Base-by-base conservation (phyloP, 1,140 invertebrate species). In the Drosophila littoralis region DNA sequence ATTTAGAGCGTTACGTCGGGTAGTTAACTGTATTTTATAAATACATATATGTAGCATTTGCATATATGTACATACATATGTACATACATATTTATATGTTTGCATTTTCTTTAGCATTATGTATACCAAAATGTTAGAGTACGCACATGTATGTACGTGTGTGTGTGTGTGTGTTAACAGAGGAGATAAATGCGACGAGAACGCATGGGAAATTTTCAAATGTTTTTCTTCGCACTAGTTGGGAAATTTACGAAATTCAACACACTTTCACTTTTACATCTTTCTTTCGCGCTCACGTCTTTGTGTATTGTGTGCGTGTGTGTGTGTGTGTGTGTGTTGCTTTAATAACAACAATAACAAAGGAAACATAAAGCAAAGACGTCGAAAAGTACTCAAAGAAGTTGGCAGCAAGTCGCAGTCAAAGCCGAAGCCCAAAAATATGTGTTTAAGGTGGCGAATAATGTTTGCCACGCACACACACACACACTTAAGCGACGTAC, bases 141-240 rank as follows among this genome's bases (percentile, higher is more conserved):
- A 48, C 12, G 40, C 8, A 22, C 13, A 6, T 15, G 6, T 55
- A n/a, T 42, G 22, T 50, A 13, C 67, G 48, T 75, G 45, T 82
- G 51, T 77, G 38, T 72, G 58, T 72, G 17, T 55, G 43, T 59
- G 54, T 45, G 33, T 15, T 12, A 58, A 67, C 54, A 42, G 48
- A 52, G 58, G 13, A 86, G 79, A 86, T 88, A 79, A 86, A 79
- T 51, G 51, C 63, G 68, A 65, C 51, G 75, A 72, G 80, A 59
- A 83, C 76, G 76, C 83, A 80, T 77, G 84, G 84, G 84, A 84
- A 89, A 89, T 89, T 89, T 84, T 77, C 51, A 60, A 84, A 89
- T 89, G 66, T 40, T 63, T 77, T 83, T 79, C 65, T 65, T 75
- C 54, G 43, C 38, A n/a, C 45, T 66, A 42, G 65, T 57, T 32